A percentile compares a stretch with the other conserved stretches of the same genome.
phyloP scores from a whole-genome alignment of 2,888 invertebrate genomes.

The Cataglyphis rosenhaueri region DNA sequence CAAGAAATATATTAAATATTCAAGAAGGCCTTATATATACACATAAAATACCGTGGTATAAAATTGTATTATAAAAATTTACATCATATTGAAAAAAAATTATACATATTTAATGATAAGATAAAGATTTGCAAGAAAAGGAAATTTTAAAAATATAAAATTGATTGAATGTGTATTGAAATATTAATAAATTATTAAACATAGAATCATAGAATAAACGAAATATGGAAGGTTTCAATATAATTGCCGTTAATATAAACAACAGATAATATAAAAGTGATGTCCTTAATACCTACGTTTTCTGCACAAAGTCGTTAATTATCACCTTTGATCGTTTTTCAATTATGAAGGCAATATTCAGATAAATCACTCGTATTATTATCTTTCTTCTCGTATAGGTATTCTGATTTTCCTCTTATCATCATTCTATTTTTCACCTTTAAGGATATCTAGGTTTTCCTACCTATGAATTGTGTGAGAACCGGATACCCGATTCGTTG shows the following conservation, averaged over 20 bases:
- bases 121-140: background rate
- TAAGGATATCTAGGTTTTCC: constrained; percentile 14
- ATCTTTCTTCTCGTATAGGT: background rate
- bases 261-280: background rate
- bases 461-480: constrained; percentile 42
- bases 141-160: background rate
- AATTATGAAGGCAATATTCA: background rate
- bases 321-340: background rate
- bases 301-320: background rate
- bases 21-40: background rate
- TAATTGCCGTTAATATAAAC: constrained; percentile 12
- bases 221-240: constrained; percentile 1
- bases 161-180: background rate
- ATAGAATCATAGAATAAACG: background rate
- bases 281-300: background rate
- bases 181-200: background rate
- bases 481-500: constrained; percentile 53
- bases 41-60: constrained; percentile 7
- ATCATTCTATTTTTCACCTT: background rate
- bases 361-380: constrained; percentile 6
- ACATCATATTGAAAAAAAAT: background rate
- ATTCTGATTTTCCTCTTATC: background rate
- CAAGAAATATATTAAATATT: constrained; percentile 17
- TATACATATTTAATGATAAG: background rate
- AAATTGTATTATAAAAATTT: constrained; percentile 9